These are phyloP conservation scores for Drosophila nannoptera DNA, from an alignment of 1,140 invertebrate species.

Conservation along the genomic window DNA sequence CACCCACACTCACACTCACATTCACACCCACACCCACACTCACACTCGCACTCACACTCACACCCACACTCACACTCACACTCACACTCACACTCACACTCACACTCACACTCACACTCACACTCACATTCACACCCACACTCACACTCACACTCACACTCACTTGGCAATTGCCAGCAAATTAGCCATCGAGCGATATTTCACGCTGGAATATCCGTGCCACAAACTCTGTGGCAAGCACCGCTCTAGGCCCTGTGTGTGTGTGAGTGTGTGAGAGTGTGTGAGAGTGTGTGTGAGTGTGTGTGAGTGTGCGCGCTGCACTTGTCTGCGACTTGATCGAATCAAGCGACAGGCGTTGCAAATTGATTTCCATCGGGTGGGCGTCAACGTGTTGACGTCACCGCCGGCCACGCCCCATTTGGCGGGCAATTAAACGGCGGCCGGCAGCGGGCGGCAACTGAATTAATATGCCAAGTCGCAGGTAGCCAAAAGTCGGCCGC, in stretches of 20 bases:
- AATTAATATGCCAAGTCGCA: conserved; percentile 66
- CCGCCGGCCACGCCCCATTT: conserved; percentile 60
- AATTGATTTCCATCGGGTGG: conserved; percentile 51
- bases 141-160: background rate
- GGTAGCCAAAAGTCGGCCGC: conserved; percentile 45
- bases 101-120: too few relatives aligned
- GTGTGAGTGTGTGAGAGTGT: too few relatives aligned
- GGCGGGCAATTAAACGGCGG: conserved; percentile 57
- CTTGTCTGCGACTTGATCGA: conserved; percentile 29
- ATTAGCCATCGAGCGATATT: conserved; percentile 33
- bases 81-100: too few relatives aligned
- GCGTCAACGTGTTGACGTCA: conserved; percentile 70
- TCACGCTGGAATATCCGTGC: conserved; percentile 2
- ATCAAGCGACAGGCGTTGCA: conserved; percentile 20
- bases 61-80: too few relatives aligned
- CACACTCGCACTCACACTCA: too few relatives aligned
- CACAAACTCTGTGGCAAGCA: conserved; percentile 11
- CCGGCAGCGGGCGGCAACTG: conserved; percentile 24
- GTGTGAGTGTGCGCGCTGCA: conserved; percentile 9
- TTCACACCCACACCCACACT: too few relatives aligned
- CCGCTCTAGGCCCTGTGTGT: too few relatives aligned
- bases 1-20: too few relatives aligned
- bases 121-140: too few relatives aligned
- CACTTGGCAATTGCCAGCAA: conserved; percentile 42
- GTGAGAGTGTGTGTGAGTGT: too few relatives aligned